These are phyloP conservation scores for Chromis chromis DNA, from an alignment of 2,797 vertebrate species.

Conservation along the genomic window DNA sequence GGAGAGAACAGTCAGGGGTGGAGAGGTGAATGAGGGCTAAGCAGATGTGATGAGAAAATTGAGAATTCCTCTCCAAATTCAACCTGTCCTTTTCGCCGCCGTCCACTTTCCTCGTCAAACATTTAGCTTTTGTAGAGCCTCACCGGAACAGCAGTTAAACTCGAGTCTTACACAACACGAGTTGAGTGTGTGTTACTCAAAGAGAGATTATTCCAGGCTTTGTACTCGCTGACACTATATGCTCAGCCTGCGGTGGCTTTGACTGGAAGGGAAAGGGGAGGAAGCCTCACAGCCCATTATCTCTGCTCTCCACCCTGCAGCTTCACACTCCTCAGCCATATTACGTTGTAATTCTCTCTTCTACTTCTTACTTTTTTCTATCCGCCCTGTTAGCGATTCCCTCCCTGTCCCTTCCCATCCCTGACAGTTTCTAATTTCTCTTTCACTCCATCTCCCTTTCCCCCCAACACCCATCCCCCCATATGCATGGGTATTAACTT, in stretches of 20 bases:
- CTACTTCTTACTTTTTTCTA: conserved; percentile 41
- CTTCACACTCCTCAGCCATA: conserved; percentile 56
- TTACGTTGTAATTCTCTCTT: conserved; percentile 60
- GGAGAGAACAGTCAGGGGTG: background rate
- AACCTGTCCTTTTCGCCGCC: conserved; percentile 5
- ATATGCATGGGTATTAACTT: conserved; percentile 68
- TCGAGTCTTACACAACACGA: conserved; percentile 22
- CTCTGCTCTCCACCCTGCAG: conserved; percentile 57
- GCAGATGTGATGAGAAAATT: conserved; percentile 29
- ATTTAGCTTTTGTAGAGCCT: conserved; percentile 29
- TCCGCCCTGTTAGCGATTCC: conserved; percentile 38
- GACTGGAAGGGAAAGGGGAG: conserved; percentile 37
- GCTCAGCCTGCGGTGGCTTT: conserved; percentile 42
- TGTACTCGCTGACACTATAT: conserved; percentile 29
- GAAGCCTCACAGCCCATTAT: conserved; percentile 63
- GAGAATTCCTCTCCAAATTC: background rate
- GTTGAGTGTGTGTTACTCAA: conserved; percentile 42
- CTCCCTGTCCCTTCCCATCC: conserved; percentile 26
- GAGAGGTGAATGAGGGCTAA: conserved; percentile 7
- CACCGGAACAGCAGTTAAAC: background rate
- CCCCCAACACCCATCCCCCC: background rate
- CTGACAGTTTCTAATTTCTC: conserved; percentile 60
- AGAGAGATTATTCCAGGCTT: conserved; percentile 52
- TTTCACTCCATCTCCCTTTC: conserved; percentile 20
- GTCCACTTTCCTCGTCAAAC: conserved; percentile 11